Conservation (phyloP, 2,888 invertebrate genomes). For the Caenorhabditis sp. region DNA sequence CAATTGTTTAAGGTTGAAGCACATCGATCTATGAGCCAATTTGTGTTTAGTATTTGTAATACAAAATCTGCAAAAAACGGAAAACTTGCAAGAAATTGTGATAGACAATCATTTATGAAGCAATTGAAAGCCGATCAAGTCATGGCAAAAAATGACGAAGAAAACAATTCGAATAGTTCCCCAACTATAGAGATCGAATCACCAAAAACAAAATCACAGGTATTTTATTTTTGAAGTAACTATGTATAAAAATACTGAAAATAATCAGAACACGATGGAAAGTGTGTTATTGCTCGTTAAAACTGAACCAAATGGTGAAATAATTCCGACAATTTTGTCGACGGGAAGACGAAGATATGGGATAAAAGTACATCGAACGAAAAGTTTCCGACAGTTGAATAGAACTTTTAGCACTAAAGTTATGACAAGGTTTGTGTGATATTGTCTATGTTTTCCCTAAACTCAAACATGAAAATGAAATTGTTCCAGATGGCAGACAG, state of each 20-base stretch:
- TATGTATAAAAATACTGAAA: conserved; percentile 1
- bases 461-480: background rate
- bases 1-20: conserved; percentile 31
- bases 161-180: background rate
- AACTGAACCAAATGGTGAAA: conserved; percentile 30
- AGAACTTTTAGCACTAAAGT: conserved; percentile 36
- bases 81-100: conserved; percentile 18
- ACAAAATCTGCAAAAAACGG: conserved; percentile 18
- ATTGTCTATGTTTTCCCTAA: too few species aligned
- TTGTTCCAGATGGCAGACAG: conserved; percentile 27
- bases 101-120: conserved; percentile 34
- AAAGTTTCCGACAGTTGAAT: conserved; percentile 21
- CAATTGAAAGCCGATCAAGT: conserved; percentile 12
- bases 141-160: background rate
- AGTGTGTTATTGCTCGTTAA: conserved; percentile 34
- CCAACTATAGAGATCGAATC: background rate
- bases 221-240: background rate
- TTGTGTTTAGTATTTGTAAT: conserved; percentile 42
- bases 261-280: conserved; percentile 23
- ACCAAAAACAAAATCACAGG: conserved; percentile 6
- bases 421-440: conserved; percentile 29
- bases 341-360: conserved; percentile 39
- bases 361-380: conserved; percentile 33
- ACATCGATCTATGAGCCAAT: conserved; percentile 39
- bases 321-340: conserved; percentile 34